A percentile compares a stretch with the other conserved stretches of the same genome.
Conservation (phyloP, 2,113 vertebrate genomes). For the Cnemophilus loriae region DNA sequence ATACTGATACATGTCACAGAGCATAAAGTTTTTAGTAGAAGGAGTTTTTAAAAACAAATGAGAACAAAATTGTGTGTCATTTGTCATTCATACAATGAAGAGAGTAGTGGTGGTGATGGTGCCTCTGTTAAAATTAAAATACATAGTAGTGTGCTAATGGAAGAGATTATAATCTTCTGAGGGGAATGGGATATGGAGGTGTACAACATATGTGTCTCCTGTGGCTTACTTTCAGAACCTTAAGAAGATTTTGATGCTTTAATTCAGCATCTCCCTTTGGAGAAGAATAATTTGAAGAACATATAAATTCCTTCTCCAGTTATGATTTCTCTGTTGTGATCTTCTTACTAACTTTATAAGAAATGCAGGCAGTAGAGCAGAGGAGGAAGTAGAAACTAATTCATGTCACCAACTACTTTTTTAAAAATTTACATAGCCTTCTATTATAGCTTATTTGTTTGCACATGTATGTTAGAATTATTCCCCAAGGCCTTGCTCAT, state of each 20-base stretch:
- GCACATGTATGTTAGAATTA: not conserved
- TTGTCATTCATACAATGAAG: not conserved
- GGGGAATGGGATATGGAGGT: not conserved
- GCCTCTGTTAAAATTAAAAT: not conserved
- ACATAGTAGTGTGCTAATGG: not conserved
- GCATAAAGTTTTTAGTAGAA: not conserved
- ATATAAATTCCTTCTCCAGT: not conserved
- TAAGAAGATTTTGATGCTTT: not conserved
- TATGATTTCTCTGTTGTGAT: not conserved
- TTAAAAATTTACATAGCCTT: not conserved
- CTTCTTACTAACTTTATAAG: not conserved
- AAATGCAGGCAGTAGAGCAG: not conserved
- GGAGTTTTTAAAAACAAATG: not conserved
- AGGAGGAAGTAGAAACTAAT: not conserved
- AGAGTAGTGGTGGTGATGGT: not conserved
- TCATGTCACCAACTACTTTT: not conserved
- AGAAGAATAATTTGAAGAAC: not conserved
- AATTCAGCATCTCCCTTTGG: not conserved
- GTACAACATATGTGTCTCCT: not conserved
- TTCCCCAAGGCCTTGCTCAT: not conserved
- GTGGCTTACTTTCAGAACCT: not conserved
- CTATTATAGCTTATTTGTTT: not conserved
- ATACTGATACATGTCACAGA: not conserved
- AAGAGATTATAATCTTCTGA: not conserved
- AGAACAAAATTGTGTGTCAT: not conserved